Evolutionary conservation across 2,888 invertebrate genomes (phyloP).

Genomic region (Sphinx pinastri): DNA sequence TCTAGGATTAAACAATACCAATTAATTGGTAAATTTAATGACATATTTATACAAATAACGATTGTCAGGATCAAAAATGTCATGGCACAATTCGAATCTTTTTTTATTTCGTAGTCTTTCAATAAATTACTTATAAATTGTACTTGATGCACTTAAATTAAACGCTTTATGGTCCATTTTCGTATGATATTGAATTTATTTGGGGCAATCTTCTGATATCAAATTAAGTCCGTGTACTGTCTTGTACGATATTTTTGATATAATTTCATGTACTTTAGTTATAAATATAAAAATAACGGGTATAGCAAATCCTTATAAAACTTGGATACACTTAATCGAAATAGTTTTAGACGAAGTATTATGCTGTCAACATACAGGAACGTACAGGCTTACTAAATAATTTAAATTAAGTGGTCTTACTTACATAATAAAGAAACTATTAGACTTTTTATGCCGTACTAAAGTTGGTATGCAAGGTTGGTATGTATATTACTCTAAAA

Average conservation of each 20-base stretch:
- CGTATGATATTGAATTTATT: constrained; percentile 23
- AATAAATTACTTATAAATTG: background rate
- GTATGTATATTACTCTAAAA: too few species aligned
- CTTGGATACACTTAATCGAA: background rate
- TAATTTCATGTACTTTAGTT: background rate
- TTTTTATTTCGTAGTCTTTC: background rate
- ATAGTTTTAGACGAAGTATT: background rate
- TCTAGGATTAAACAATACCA: too few species aligned
- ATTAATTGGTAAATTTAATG: background rate
- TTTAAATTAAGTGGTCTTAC: constrained; percentile 9
- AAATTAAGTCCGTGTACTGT: background rate
- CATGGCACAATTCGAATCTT: background rate
- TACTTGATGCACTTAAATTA: constrained; percentile 32
- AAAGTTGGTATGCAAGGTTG: too few species aligned
- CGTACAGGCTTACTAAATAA: constrained; percentile 21
- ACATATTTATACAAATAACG: background rate
- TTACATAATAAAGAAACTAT: background rate
- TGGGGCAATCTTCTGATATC: constrained; percentile 5
- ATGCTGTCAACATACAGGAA: constrained; percentile 10
- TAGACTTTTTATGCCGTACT: background rate
- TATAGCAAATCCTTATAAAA: constrained; percentile 12
- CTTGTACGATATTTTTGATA: background rate
- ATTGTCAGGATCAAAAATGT: background rate
- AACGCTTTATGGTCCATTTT: constrained; percentile 30
- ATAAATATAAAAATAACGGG: background rate